Evolutionary conservation across 2,797 vertebrate species (phyloP), one percentile per base, ranked within the genome.

Genomic region (Anableps anableps): DNA sequence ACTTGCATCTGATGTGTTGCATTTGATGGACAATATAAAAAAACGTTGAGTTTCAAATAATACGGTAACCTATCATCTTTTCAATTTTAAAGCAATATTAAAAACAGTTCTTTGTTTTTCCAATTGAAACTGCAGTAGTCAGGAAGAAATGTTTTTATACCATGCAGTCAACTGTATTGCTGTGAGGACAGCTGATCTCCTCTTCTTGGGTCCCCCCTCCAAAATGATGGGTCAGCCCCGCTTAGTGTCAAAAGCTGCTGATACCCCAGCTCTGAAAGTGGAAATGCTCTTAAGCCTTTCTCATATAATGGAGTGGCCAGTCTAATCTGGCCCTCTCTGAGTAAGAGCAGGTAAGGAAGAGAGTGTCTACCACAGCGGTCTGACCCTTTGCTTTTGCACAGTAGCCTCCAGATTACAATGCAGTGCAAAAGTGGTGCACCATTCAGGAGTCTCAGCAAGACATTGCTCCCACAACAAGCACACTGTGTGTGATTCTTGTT

Each of bases 211-310:
- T 21, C 73, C 77, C 82, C 78, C 81, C 21, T 83, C 74, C 81
- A 92, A 93, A 94, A 92, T 93, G 92, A 94, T 91, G 84, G 91
- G 92, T 93, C 93, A 94, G 91, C 92, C 89, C 86, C 74, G 87
- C 91, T 91, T 94, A 94, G 93, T 94, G 93, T 95, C 94, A 93
- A 83, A 92, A 92, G 91, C 90, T 88, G 90, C 89, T 91, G 89
- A 93, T 92, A 92, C 92, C 89, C 90, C 43, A 72, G 84, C 88
- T 92, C 88, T 92, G 84, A 92, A 92, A 94, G 93, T 91, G 84
- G 89, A 92, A 92, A 91, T 92, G 91, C 92, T 92, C 88, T 93
- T 94, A 94, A 94, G 90, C 88, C 87, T 79, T 86, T 88, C 85
- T 86, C 81, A 88, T 87, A 93, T 93, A 94, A 93, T 92, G 77